These are phyloP conservation scores for Leptinotarsa peninsularis DNA, from an alignment of 2,888 invertebrate genomes.

Conservation along the genomic window DNA sequence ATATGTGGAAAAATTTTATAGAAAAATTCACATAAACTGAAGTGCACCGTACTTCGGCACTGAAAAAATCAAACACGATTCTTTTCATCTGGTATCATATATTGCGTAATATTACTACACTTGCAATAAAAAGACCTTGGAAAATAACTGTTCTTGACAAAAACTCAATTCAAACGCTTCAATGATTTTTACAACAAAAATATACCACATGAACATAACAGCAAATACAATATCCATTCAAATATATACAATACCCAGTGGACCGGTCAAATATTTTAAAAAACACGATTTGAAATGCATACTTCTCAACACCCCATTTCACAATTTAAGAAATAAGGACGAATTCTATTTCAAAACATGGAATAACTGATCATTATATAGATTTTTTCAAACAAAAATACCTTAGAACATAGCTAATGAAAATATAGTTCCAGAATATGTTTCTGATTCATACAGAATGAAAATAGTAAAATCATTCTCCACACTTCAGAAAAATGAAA, in stretches of 20 bases:
- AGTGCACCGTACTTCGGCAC: slow-evolving; percentile 68
- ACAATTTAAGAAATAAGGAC: background rate
- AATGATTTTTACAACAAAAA: slow-evolving; percentile 11
- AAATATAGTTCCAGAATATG: too few relatives aligned
- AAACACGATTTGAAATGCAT: background rate
- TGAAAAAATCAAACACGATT: slow-evolving; percentile 60
- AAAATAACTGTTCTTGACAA: slow-evolving; percentile 68
- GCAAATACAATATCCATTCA: slow-evolving; percentile 43
- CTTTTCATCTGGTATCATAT: slow-evolving; percentile 53
- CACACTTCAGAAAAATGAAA: too few relatives aligned
- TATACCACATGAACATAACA: slow-evolving; percentile 23
- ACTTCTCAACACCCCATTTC: background rate
- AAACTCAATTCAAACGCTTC: slow-evolving; percentile 46
- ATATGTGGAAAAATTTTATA: slow-evolving; percentile 54
- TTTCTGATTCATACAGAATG: too few relatives aligned
- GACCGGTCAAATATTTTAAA: slow-evolving; percentile 13
- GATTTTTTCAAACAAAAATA: too few relatives aligned
- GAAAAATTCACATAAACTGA: slow-evolving; percentile 67
- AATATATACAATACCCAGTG: slow-evolving; percentile 29
- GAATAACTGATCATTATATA: too few relatives aligned
- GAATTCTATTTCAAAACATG: background rate
- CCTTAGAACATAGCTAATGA: too few relatives aligned
- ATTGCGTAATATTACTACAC: slow-evolving; percentile 63
- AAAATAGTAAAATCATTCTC: too few relatives aligned
- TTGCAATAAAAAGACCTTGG: slow-evolving; percentile 61